Conservation (phyloP, 2,888 invertebrate genomes). For the Dasysyrphus albostriatus region DNA sequence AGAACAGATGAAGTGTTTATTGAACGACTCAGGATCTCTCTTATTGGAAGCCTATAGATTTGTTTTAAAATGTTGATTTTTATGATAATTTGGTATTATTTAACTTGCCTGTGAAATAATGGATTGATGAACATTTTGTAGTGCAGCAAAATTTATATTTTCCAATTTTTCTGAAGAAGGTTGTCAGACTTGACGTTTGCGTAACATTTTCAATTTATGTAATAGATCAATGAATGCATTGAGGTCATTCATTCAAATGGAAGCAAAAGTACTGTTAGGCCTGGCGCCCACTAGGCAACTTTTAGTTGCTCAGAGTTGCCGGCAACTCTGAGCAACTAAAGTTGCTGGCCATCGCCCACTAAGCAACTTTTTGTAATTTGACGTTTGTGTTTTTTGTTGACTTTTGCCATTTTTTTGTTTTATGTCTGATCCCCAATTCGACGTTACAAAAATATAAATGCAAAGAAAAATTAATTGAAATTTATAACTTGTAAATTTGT, state of each 20-base stretch:
- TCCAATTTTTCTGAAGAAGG: neutral
- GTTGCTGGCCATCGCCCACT: too few species aligned
- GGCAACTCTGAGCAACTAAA: too few species aligned
- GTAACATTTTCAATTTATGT: neutral
- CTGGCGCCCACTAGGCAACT: too few species aligned
- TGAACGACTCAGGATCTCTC: constrained; percentile 28
- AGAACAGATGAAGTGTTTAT: constrained; percentile 62
- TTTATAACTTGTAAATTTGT: too few species aligned
- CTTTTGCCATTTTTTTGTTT: too few species aligned
- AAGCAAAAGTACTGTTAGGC: too few species aligned
- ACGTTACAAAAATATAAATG: too few species aligned
- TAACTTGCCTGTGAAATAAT: constrained; percentile 1
- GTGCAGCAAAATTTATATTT: neutral
- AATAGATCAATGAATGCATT: constrained; percentile 15
- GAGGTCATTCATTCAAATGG: neutral
- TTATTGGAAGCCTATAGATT: constrained; percentile 34
- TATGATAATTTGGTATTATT: neutral
- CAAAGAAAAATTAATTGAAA: too few species aligned
- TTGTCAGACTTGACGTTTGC: constrained; percentile 19
- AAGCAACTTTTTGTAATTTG: too few species aligned
- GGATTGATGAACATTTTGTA: constrained; percentile 11
- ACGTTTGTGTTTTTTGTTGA: too few species aligned
- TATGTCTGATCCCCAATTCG: too few species aligned
- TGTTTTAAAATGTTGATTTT: neutral
- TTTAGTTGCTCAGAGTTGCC: too few species aligned